A percentile compares a stretch with the other conserved stretches of the same genome.
Evolutionary conservation across 2,113 vertebrate species (phyloP).

Genomic region (Argyrosomus japonicus): DNA sequence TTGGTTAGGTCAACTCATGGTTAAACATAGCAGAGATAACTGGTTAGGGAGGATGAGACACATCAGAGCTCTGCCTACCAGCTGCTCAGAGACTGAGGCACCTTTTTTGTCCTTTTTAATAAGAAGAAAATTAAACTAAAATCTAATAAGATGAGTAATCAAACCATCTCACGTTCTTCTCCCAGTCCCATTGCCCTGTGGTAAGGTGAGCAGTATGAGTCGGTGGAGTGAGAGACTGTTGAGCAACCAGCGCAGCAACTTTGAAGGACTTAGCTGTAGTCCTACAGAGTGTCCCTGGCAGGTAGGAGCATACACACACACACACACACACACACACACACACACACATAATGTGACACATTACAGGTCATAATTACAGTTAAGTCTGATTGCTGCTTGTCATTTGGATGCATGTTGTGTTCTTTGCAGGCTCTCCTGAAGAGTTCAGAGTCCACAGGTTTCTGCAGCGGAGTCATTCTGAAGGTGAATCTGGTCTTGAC

Average conservation of each 20-base stretch:
- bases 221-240: conserved; percentile 55
- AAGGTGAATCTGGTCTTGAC: conserved; percentile 84
- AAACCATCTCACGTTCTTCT: neutral
- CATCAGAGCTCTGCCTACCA: too few relatives aligned
- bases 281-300: conserved; percentile 83
- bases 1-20: too few relatives aligned
- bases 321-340: too few relatives aligned
- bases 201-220: conserved; percentile 63
- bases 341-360: too few relatives aligned
- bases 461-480: conserved; percentile 84
- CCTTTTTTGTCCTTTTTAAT: too few relatives aligned
- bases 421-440: conserved; percentile 79
- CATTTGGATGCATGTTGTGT: neutral
- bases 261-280: conserved; percentile 65
- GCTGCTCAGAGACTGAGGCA: too few relatives aligned
- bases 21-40: too few relatives aligned
- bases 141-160: too few relatives aligned
- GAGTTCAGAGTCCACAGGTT: conserved; percentile 67
- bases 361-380: too few relatives aligned
- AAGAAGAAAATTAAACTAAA: too few relatives aligned
- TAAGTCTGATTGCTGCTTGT: neutral
- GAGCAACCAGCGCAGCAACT: conserved; percentile 59
- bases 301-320: conserved; percentile 62
- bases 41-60: too few relatives aligned
- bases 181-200: conserved; percentile 77